phyloP scores from a whole-genome alignment of 2,797 vertebrate genomes.

The Chelon auratus region DNA sequence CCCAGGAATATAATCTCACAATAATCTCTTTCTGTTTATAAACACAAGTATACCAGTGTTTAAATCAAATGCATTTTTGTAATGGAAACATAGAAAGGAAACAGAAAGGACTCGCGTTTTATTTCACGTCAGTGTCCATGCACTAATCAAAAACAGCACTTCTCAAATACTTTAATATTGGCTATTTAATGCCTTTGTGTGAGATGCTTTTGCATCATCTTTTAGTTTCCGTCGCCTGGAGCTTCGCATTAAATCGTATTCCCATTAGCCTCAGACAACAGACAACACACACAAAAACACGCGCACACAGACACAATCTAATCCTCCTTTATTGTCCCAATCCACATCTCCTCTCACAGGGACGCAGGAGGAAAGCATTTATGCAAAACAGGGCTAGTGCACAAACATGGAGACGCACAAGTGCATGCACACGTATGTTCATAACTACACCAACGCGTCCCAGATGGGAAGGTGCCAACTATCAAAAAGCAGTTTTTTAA shows the following conservation, averaged over 20 bases:
- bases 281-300: conserved; percentile 29
- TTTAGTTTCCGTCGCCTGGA: conserved; percentile 55
- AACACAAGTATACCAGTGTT: conserved; percentile 42
- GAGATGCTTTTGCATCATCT: conserved; percentile 70
- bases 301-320: conserved; percentile 57
- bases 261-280: conserved; percentile 57
- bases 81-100: background rate
- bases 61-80: conserved; percentile 8
- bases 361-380: conserved; percentile 59
- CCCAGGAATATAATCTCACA: conserved; percentile 59
- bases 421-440: conserved; percentile 18
- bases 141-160: conserved; percentile 52
- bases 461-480: conserved; percentile 56
- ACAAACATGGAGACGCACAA: conserved; percentile 39
- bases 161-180: conserved; percentile 41
- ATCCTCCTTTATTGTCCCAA: conserved; percentile 71
- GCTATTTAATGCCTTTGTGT: conserved; percentile 62
- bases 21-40: conserved; percentile 61
- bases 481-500: conserved; percentile 38
- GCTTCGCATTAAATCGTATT: conserved; percentile 66
- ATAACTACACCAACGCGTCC: conserved; percentile 20
- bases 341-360: conserved; percentile 62
- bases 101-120: conserved; percentile 30
- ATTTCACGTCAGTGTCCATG: conserved; percentile 27
- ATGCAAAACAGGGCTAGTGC: conserved; percentile 59